Evolutionary conservation across 2,888 invertebrate species (phyloP).

Genomic region (Spatulosminthurus flaviceps): DNA sequence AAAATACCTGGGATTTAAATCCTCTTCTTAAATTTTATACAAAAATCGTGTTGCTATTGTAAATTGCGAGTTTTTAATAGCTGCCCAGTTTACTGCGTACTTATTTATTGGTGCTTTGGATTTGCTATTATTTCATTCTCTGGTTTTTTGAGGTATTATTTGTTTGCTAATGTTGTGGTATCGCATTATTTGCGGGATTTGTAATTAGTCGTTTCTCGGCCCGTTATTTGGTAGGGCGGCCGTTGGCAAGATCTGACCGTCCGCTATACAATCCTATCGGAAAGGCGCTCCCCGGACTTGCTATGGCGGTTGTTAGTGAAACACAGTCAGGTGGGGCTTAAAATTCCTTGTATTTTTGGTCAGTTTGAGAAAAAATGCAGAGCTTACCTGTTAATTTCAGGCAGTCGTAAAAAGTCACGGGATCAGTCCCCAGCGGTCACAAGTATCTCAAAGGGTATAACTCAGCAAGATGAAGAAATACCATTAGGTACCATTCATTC

Average conservation of each 20-base stretch:
- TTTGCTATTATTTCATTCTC: too few relatives aligned
- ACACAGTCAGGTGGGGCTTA: slow-evolving; percentile 24
- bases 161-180: background rate
- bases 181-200: background rate
- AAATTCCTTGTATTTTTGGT: too few relatives aligned
- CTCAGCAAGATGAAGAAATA: slow-evolving; percentile 56
- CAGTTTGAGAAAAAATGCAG: too few relatives aligned
- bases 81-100: too few relatives aligned
- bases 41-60: too few relatives aligned
- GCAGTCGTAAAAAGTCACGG: slow-evolving; percentile 49
- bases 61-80: too few relatives aligned
- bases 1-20: background rate
- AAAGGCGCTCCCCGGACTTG: slow-evolving; percentile 60
- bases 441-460: slow-evolving; percentile 17
- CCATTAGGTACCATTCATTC: slow-evolving; percentile 56
- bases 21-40: too few relatives aligned
- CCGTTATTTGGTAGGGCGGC: slow-evolving; percentile 23
- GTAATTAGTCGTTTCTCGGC: slow-evolving; percentile 39
- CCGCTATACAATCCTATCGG: slow-evolving; percentile 57
- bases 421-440: slow-evolving; percentile 54
- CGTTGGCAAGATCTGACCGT: slow-evolving; percentile 43
- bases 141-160: background rate
- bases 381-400: too few relatives aligned
- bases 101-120: too few relatives aligned
- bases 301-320: slow-evolving; percentile 57